Conservation (phyloP, 2,888 invertebrate genomes). For the Trachelus tabidus region DNA sequence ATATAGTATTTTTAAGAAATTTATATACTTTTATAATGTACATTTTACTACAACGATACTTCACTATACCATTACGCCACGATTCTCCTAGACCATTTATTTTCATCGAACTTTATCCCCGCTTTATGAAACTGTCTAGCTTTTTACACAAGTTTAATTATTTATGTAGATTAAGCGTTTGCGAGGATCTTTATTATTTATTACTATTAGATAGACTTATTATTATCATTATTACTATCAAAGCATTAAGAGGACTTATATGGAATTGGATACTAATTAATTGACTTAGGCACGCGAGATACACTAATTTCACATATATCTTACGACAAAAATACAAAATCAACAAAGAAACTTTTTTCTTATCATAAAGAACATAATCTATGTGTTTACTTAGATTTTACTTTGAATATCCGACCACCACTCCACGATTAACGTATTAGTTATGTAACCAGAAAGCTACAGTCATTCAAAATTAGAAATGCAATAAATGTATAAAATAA, state of each 20-base stretch:
- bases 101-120: background rate
- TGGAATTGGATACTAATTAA: background rate
- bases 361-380: background rate
- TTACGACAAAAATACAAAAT: background rate
- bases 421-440: background rate
- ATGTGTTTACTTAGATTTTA: background rate
- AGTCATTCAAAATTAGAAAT: background rate
- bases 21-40: background rate
- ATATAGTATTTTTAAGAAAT: background rate
- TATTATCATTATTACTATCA: background rate
- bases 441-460: background rate
- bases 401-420: background rate
- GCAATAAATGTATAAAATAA: background rate
- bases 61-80: background rate
- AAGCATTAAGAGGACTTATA: background rate
- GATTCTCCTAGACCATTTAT: background rate
- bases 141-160: background rate
- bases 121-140: background rate
- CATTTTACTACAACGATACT: background rate
- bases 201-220: background rate
- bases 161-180: background rate
- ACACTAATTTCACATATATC: background rate
- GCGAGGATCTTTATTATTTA: background rate
- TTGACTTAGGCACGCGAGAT: background rate
- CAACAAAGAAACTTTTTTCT: background rate